Evolutionary conservation across 92 coral and sea anemone genomes (phyloP), one percentile per base, ranked within the genome.

Genomic region (Micromussa lordhowensis): DNA sequence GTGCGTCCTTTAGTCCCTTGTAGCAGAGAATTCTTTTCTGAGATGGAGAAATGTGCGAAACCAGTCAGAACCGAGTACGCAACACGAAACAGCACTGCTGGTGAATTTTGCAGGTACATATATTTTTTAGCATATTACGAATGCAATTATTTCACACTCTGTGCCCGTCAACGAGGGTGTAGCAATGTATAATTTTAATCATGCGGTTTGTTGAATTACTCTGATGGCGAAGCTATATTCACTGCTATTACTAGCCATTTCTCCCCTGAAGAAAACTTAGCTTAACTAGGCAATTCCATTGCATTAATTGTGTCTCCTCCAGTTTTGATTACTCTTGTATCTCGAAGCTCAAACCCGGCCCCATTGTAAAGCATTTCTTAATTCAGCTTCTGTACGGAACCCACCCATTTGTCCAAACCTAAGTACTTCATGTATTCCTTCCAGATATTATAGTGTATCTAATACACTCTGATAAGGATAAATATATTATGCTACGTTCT

Each of bases 41-140:
- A 77, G 89, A 77, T 86, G 89, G 83, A 86, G 63, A 86, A 77
- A 24, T 86, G 89, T 36, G 89, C 89, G 13, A 13, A 57, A 21
- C 78, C 89, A n/a, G 0, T 86, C 7, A 77, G 89, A 44, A 48
- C 0, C 31, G 77, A 32, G 13, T 77, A 59, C 83, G 78, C 34
- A 17, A 34, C 77, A 29, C 48, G 28, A 77, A 59, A 78, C 68
- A 30, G 2, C n/a, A 48, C 74, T 1, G 24, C 12, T 17, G 72
- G 28, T 18, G 48, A 78, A 59, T n/a, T 86, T 7, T 86, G 83
- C 83, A 77, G 89, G 89, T 86, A 73, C 6, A 5, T 24, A 22
- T 61, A 0, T 22, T 24, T n/a, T 22, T 24, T 24, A 22, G n/a
- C 0, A 0, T 15, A 61, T 61, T 61, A 26, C 29, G 9, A 59